These are phyloP conservation scores for Orchesella flavescens DNA, from an alignment of 2,888 invertebrate genomes.

Conservation along the genomic window DNA sequence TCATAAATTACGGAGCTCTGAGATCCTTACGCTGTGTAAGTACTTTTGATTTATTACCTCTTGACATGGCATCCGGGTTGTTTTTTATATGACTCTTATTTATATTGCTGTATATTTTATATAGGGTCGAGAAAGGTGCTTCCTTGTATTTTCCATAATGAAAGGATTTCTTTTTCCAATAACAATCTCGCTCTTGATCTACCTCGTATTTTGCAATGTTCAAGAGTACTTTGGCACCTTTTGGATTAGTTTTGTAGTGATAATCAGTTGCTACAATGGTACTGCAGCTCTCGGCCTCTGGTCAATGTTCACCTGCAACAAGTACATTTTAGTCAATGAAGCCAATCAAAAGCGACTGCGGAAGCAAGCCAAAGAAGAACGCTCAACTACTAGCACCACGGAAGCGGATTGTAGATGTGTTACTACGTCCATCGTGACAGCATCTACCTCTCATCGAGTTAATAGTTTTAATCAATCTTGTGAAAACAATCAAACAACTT, in stretches of 20 bases:
- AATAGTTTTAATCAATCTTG: background rate
- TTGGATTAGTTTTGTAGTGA: conserved; percentile 59
- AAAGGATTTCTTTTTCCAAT: conserved; percentile 53
- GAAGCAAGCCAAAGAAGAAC: conserved; percentile 47
- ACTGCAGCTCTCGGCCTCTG: conserved; percentile 58
- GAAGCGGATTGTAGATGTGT: conserved; percentile 35
- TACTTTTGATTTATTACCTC: background rate
- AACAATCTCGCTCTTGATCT: conserved; percentile 39
- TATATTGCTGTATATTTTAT: background rate
- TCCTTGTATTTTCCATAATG: conserved; percentile 37
- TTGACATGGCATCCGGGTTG: background rate
- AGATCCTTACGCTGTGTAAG: conserved; percentile 47
- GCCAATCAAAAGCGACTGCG: conserved; percentile 49
- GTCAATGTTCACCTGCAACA: conserved; percentile 60
- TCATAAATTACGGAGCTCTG: conserved; percentile 56
- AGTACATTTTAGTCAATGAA: conserved; percentile 56
- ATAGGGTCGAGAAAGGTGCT: conserved; percentile 47
- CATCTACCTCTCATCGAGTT: background rate
- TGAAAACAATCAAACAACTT: conserved; percentile 12
- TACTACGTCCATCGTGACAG: background rate
- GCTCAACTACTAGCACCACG: conserved; percentile 6
- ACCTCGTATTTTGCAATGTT: conserved; percentile 53
- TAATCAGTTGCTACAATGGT: conserved; percentile 57
- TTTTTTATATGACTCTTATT: background rate
- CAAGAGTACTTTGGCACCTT: conserved; percentile 62